Conservation (phyloP, 2,888 invertebrate species). For the Anthoptus insignis region DNA sequence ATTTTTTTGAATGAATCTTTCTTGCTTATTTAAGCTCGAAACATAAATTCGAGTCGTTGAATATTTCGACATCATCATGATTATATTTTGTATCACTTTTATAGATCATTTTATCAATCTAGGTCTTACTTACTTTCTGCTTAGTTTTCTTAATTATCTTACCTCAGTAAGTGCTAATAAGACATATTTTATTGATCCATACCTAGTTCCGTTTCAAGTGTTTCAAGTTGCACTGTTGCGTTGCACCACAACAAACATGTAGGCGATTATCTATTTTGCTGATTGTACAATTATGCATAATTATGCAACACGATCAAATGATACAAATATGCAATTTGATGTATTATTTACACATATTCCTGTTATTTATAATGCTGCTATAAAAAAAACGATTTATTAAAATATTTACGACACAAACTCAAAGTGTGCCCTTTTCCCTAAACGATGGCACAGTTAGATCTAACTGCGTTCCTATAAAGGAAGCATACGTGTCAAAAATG, state of each 20-base stretch:
- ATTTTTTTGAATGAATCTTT: too few relatives aligned
- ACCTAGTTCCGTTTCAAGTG: slow-evolving; percentile 22
- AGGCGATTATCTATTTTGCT: slow-evolving; percentile 40
- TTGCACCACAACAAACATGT: slow-evolving; percentile 44
- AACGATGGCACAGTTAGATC: slow-evolving; percentile 69
- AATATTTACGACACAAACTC: neutral
- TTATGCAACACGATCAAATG: slow-evolving; percentile 44
- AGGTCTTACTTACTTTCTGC: neutral
- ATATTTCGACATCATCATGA: too few relatives aligned
- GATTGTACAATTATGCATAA: slow-evolving; percentile 44
- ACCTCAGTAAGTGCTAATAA: neutral
- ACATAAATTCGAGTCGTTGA: too few relatives aligned
- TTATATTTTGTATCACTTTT: too few relatives aligned
- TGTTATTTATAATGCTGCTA: too few relatives aligned
- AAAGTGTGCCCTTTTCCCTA: slow-evolving; percentile 47
- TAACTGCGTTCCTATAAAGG: slow-evolving; percentile 64
- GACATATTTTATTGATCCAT: slow-evolving; percentile 22
- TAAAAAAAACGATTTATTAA: too few relatives aligned
- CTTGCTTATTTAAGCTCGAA: too few relatives aligned
- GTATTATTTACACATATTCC: too few relatives aligned
- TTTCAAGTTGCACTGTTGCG: too few relatives aligned
- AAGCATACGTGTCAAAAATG: slow-evolving; percentile 72
- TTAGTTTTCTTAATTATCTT: neutral
- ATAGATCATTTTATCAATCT: neutral
- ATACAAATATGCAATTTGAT: slow-evolving; percentile 3